Base-by-base conservation (phyloP, 2,113 vertebrate genomes). In the Lucifuga dentata region DNA sequence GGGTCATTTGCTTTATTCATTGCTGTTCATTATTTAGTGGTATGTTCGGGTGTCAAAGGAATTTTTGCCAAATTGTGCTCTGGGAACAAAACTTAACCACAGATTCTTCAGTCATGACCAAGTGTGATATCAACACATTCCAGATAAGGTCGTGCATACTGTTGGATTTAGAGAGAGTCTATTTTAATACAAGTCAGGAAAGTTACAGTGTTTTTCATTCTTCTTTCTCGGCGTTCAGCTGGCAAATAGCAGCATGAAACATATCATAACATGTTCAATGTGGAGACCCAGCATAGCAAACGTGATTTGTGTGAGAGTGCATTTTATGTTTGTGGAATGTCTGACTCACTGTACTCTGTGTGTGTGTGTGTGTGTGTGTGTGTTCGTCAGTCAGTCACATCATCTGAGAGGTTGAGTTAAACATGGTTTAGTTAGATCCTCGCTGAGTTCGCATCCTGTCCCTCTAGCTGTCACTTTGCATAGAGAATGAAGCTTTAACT, bases 381-480 rank as follows among this genome's bases (percentile, higher is more conserved):
- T 3, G 66, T 7, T 12, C 24, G 39, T 20, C 45, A 41, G 56
- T 29, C 26, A n/a, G n/a, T 68, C 32, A 74, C 36, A 62, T 75
- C 56, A 17, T 70, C 21, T 69, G 41, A 66, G 48, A 73, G 44
- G 45, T 68, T 55, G 52, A 81, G 41, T 35, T 70, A 33, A 74
- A 75, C 41, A 57, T 74, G 65, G 50, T 57, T 73, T 39, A 44
- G 26, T 29, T 29, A 29, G 26, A 23, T 59, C 41, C 51, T 17
- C 13, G 4, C 43, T 7, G 49, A 53, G 24, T 59, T 73, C 53
- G 5, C 19, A 39, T 35, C 41, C 72, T 58, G 46, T 72, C 46
- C 69, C 55, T 74, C 50, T 63, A 40, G 50, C 58, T 50, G 51
- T 62, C 43, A 68, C 65, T 87, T 84, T 85, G 79, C 81, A 87